phyloP scores from a whole-genome alignment of 2,797 vertebrate species.

The Microcaecilia unicolor region DNA sequence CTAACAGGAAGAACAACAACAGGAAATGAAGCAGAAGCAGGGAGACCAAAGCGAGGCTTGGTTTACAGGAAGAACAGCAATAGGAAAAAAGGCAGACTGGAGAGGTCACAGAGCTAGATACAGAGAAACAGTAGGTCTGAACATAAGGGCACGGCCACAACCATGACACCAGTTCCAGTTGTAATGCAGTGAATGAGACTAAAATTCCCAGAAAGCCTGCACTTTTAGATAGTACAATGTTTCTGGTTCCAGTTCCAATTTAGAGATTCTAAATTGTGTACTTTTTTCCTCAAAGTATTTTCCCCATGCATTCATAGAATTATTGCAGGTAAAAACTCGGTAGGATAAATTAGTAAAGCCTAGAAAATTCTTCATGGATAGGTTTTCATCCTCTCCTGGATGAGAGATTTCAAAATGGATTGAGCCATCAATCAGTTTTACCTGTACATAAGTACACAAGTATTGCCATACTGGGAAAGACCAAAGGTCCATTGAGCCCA shows the following conservation, averaged over 20 bases:
- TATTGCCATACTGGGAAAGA: too few relatives aligned
- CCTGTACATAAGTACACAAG: too few relatives aligned
- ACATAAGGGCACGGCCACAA: too few relatives aligned
- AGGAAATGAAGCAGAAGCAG: too few relatives aligned
- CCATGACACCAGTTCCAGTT: conserved; percentile 34
- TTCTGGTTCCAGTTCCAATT: background rate
- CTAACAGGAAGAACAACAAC: too few relatives aligned
- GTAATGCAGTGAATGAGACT: conserved; percentile 27
- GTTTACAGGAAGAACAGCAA: too few relatives aligned
- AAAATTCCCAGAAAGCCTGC: conserved; percentile 19
- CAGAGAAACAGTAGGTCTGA: too few relatives aligned
- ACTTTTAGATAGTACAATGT: conserved; percentile 39
- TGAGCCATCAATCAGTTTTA: conserved; percentile 20
- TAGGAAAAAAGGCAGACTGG: too few relatives aligned
- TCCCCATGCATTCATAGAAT: conserved; percentile 20
- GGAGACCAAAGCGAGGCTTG: too few relatives aligned
- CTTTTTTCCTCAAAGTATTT: conserved; percentile 1
- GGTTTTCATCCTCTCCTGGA: background rate
- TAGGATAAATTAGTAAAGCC: conserved; percentile 21
- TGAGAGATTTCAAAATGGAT: conserved; percentile 27
- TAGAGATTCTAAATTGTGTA: conserved; percentile 10
- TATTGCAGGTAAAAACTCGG: conserved; percentile 33
- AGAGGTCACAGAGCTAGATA: too few relatives aligned
- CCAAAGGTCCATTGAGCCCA: too few relatives aligned
- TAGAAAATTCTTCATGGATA: accelerated